Percentiles rank a stretch among this genome's conserved stretches.
phyloP scores from a whole-genome alignment of 2,888 invertebrate species.

The Chironomus tentans region DNA sequence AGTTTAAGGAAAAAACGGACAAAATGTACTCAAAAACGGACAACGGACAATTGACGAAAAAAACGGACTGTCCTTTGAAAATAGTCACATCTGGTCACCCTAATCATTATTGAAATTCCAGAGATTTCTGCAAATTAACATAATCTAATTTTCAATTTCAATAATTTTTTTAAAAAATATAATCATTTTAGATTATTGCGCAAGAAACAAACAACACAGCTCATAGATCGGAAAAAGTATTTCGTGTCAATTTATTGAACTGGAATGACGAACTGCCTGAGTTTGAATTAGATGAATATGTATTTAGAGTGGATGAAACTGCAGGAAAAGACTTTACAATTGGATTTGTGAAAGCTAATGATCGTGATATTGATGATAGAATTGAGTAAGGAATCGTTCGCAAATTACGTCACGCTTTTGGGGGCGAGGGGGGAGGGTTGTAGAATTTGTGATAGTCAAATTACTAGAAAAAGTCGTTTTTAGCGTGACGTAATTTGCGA shows the following conservation, averaged over 20 bases:
- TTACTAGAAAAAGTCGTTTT: too few relatives aligned
- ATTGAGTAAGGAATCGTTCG: constrained; percentile 55
- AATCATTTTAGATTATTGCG: constrained; percentile 36
- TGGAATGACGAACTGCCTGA: constrained; percentile 63
- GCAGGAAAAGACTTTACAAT: constrained; percentile 44
- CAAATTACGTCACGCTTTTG: too few relatives aligned
- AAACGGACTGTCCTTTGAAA: too few relatives aligned
- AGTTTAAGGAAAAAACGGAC: too few relatives aligned
- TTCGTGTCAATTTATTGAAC: constrained; percentile 51
- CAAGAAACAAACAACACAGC: constrained; percentile 31
- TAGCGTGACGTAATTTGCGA: too few relatives aligned
- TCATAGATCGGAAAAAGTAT: constrained; percentile 32
- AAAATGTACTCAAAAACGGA: too few relatives aligned
- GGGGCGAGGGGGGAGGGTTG: too few relatives aligned
- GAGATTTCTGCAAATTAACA: too few relatives aligned
- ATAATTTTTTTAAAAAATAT: background rate
- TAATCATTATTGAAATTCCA: too few relatives aligned
- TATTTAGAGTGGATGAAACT: constrained; percentile 48
- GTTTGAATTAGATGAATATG: constrained; percentile 43
- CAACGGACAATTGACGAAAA: too few relatives aligned
- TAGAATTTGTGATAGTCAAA: too few relatives aligned
- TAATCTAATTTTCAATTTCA: background rate
- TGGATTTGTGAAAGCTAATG: constrained; percentile 48
- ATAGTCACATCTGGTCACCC: too few relatives aligned
- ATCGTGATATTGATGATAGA: constrained; percentile 52